Evolutionary conservation across 2,888 invertebrate species (phyloP).

Genomic region (Trisateles emortualis): DNA sequence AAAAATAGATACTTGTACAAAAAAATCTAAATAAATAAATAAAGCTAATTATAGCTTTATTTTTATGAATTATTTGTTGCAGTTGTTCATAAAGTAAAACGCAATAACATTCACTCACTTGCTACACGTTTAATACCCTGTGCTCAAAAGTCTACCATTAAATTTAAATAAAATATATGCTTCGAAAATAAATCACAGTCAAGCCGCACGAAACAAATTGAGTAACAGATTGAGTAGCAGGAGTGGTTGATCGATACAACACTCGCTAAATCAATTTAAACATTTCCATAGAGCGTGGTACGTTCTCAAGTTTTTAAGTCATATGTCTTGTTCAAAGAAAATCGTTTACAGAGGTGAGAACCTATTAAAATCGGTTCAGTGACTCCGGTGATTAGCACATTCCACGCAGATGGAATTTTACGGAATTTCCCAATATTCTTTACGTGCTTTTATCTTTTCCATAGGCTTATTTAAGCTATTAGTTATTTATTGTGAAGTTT

Average conservation of each 20-base stretch:
- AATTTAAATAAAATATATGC: conserved; percentile 9
- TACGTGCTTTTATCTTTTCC: conserved; percentile 8
- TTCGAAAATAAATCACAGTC: conserved; percentile 29
- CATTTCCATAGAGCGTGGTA: conserved; percentile 10
- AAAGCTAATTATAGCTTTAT: too few relatives aligned
- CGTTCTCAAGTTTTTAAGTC: conserved; percentile 30
- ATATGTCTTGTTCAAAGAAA: conserved; percentile 32
- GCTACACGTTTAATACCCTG: too few relatives aligned
- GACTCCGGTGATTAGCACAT: conserved; percentile 37
- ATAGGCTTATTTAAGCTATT: neutral
- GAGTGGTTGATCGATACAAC: conserved; percentile 20
- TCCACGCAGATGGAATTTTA: conserved; percentile 32
- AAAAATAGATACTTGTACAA: too few relatives aligned
- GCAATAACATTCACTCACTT: neutral
- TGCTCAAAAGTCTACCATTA: neutral
- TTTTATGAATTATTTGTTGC: too few relatives aligned
- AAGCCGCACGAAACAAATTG: conserved; percentile 22
- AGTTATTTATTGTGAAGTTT: neutral
- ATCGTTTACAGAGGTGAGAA: conserved; percentile 19
- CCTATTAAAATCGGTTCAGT: conserved; percentile 45
- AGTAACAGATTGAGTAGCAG: conserved; percentile 16
- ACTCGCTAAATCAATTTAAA: conserved; percentile 16
- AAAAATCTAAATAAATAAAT: too few relatives aligned
- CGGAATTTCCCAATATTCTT: conserved; percentile 24
- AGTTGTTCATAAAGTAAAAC: neutral